Percentiles rank a stretch among this genome's conserved stretches.
phyloP scores from a whole-genome alignment of 2,113 vertebrate genomes.

The Festucalex cinctus region DNA sequence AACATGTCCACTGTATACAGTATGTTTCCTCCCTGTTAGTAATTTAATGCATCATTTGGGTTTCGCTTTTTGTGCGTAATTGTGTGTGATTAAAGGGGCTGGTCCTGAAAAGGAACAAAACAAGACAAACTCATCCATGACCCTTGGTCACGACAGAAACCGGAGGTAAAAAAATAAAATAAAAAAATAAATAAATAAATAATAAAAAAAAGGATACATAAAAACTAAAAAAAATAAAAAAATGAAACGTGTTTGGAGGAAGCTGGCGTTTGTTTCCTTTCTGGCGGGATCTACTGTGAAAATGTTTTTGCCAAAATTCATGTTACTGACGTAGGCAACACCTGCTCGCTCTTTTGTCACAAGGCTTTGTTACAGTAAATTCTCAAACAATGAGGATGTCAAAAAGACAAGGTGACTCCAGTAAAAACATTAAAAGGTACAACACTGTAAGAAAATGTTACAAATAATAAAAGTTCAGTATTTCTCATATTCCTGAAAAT shows the following conservation, averaged over 20 bases:
- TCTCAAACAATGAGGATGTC: not conserved
- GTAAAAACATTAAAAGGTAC: constrained; percentile 6
- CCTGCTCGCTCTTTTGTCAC: constrained; percentile 6
- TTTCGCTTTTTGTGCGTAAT: constrained; percentile 5
- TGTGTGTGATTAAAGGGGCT: not conserved
- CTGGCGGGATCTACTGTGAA: constrained; percentile 27
- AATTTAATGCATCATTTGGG: constrained; percentile 56
- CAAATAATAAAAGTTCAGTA: constrained; percentile 3
- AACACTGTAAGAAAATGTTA: not conserved
- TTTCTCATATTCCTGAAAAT: not conserved
- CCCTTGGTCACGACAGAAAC: constrained; percentile 45
- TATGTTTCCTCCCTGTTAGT: constrained; percentile 22
- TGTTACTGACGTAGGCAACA: constrained; percentile 12
- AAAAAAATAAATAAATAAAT: not conserved
- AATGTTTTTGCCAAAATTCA: constrained; percentile 26
- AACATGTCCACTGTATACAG: not conserved
- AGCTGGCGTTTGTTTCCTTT: constrained; percentile 16
- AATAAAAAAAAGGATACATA: too few species aligned
- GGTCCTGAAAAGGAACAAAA: constrained; percentile 18
- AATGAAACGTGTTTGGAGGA: not conserved
- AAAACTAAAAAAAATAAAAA: not conserved
- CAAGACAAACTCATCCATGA: constrained; percentile 45
- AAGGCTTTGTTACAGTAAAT: constrained; percentile 1
- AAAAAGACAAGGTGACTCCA: not conserved
- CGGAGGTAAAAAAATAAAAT: not conserved